Evolutionary conservation across 2,113 vertebrate genomes (phyloP).

Genomic region (Daboia siamensis): DNA sequence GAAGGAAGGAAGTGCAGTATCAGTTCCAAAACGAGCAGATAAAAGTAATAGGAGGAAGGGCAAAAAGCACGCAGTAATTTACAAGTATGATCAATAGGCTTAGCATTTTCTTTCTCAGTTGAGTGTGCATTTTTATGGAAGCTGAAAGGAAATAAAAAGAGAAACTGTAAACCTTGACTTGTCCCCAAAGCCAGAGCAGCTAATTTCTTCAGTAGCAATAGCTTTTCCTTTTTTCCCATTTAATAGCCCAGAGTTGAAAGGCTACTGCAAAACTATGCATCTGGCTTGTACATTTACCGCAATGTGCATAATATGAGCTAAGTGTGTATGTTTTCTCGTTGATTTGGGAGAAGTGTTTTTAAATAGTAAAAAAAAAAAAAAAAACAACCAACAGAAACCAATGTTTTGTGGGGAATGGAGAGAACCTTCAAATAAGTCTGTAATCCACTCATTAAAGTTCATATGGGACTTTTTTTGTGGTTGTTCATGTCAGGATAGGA

Average conservation of each 20-base stretch:
- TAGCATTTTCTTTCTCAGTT: not conserved
- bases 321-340: not conserved
- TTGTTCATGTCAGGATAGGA: not conserved
- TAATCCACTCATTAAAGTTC: not conserved
- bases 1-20: not conserved
- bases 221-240: not conserved
- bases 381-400: too few species aligned
- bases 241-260: not conserved
- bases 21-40: not conserved
- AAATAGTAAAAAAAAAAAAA: not conserved
- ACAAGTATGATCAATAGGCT: not conserved
- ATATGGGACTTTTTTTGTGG: not conserved
- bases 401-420: not conserved
- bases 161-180: not conserved
- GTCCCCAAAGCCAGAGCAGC: not conserved
- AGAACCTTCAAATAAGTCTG: not conserved
- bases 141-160: not conserved
- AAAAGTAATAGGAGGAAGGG: not conserved
- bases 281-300: not conserved
- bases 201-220: not conserved
- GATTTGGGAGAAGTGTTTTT: not conserved
- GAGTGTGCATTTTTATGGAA: not conserved
- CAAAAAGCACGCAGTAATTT: not conserved
- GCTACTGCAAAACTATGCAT: not conserved
- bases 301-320: not conserved